Conservation (phyloP, 2,113 vertebrate genomes). For the Thryonomys swinderianus region DNA sequence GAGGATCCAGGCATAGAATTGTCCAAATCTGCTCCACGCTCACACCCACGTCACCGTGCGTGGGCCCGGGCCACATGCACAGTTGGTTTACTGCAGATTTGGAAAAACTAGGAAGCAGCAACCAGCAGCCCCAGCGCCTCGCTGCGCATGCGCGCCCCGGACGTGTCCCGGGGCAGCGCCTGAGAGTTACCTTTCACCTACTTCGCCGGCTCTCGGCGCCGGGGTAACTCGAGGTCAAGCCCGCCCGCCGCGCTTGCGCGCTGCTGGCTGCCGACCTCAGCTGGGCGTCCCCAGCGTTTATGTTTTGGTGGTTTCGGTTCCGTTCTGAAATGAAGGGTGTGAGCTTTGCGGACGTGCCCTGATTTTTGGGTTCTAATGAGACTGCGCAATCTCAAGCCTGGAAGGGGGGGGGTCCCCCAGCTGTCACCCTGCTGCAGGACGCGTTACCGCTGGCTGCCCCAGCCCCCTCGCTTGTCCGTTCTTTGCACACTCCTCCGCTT, state of each 20-base stretch:
- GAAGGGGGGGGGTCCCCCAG: background rate
- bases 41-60: background rate
- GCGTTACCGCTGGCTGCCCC: rapidly evolving
- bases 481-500: background rate
- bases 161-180: conserved; percentile 43
- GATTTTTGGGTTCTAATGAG: background rate
- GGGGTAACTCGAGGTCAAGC: conserved; percentile 84
- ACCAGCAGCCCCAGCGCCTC: rapidly evolving
- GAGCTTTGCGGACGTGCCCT: conserved; percentile 21
- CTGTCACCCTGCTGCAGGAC: background rate
- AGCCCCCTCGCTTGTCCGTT: background rate
- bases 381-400: background rate
- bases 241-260: conserved; percentile 70
- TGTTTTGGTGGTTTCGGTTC: conserved; percentile 49
- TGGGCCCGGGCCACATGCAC: background rate
- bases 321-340: conserved; percentile 21
- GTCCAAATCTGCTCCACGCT: background rate
- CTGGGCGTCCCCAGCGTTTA: background rate
- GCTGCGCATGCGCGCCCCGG: background rate
- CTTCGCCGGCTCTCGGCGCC: conserved; percentile 27
- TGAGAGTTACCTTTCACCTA: conserved; percentile 85
- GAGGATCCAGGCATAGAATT: background rate
- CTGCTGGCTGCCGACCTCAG: rapidly evolving
- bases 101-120: background rate
- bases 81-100: background rate